Evolutionary conservation across 2,797 vertebrate species (phyloP).

Genomic region (Chelidonichthys spinosus): DNA sequence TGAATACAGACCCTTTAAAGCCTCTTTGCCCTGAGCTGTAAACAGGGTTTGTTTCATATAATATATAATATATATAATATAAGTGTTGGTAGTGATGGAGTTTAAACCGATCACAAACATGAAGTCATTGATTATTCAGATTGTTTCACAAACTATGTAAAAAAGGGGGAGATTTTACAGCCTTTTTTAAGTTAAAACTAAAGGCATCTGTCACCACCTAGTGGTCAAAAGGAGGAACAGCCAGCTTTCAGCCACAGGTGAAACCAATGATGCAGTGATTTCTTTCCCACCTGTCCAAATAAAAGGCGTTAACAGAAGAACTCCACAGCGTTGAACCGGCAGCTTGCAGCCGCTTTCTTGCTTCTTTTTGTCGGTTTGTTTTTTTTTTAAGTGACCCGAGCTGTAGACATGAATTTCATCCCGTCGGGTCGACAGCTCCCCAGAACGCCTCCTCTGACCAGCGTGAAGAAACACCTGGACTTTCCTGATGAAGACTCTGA

Average conservation of each 20-base stretch:
- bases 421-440: constrained; percentile 57
- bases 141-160: not conserved
- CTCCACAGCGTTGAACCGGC: not conserved
- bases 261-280: constrained; percentile 24
- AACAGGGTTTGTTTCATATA: too few relatives aligned
- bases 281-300: not conserved
- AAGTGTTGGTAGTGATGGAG: not conserved
- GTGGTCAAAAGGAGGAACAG: constrained; percentile 19
- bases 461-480: constrained; percentile 25
- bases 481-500: not conserved
- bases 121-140: not conserved
- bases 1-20: too few relatives aligned
- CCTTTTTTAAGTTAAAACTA: not conserved
- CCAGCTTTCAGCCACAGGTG: constrained; percentile 40
- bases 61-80: not conserved
- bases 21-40: too few relatives aligned
- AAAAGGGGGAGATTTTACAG: not conserved
- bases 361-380: not conserved
- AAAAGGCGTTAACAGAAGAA: not conserved
- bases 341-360: too few relatives aligned
- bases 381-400: too few relatives aligned
- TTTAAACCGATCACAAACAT: not conserved
- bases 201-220: constrained; percentile 61
- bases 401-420: constrained; percentile 23
- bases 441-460: constrained; percentile 45